Conservation (phyloP, 2,888 invertebrate genomes). For the Seladonia tumulorum region DNA sequence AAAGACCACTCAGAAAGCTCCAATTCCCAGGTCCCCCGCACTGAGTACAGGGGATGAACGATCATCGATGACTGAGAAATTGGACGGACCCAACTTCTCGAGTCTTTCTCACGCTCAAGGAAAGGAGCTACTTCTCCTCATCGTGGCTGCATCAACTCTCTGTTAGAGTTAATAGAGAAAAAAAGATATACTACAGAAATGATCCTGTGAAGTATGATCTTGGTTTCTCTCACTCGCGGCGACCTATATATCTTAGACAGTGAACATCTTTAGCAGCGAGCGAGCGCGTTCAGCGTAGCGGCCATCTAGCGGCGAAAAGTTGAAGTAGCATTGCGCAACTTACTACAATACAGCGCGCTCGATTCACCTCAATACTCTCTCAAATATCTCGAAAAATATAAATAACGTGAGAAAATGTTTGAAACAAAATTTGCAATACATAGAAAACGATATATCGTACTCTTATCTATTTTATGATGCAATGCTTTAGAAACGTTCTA, state of each 20-base stretch:
- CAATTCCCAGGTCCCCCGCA: conserved; percentile 74
- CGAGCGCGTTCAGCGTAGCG: neutral
- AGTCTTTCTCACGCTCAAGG: conserved; percentile 84
- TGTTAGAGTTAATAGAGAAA: conserved; percentile 85
- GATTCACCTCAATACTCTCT: neutral
- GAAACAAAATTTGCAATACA: neutral
- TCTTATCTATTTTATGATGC: neutral
- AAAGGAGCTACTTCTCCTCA: conserved; percentile 86
- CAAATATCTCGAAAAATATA: neutral
- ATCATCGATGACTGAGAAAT: conserved; percentile 79
- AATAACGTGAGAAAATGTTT: neutral
- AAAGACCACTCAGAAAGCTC: conserved; percentile 79
- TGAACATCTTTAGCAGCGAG: conserved; percentile 23
- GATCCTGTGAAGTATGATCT: conserved; percentile 87
- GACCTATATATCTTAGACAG: conserved; percentile 16
- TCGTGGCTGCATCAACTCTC: conserved; percentile 86
- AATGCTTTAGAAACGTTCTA: neutral
- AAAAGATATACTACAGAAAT: conserved; percentile 89
- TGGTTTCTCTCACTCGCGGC: neutral
- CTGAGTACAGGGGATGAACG: conserved; percentile 77
- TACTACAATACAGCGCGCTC: neutral
- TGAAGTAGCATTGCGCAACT: neutral
- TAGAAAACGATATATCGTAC: no score
- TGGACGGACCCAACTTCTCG: conserved; percentile 56
- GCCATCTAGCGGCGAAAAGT: conserved; percentile 61